Percentiles rank a stretch among this genome's conserved stretches.
These are phyloP conservation scores for Drosophila engyochracea DNA, from an alignment of 2,888 invertebrate species.

Conservation along the genomic window DNA sequence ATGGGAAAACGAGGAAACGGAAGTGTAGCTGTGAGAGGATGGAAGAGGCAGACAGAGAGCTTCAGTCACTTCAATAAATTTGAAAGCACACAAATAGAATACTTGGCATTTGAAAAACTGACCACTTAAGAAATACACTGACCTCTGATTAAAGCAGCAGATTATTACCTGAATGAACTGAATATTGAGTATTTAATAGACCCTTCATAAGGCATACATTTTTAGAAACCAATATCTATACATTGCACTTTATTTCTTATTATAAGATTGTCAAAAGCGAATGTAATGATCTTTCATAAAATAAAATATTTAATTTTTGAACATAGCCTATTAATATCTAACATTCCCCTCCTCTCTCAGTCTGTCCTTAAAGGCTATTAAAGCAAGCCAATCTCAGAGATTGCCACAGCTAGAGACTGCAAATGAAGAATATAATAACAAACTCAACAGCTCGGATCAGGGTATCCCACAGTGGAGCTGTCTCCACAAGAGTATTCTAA, in stretches of 20 bases:
- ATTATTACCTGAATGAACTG: not conserved
- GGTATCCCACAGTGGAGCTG: not conserved
- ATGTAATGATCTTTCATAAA: not conserved
- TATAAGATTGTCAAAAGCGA: not conserved
- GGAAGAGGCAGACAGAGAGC: not conserved
- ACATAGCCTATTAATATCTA: not conserved
- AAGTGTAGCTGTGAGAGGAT: not conserved
- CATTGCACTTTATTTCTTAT: not conserved
- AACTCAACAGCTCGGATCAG: not conserved
- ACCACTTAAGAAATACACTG: not conserved
- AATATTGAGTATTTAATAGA: not conserved
- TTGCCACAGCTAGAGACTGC: not conserved
- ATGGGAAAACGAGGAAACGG: not conserved
- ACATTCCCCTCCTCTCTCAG: not conserved
- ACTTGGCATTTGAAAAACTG: not conserved
- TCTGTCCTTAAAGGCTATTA: not conserved
- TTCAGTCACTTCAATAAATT: slow-evolving; percentile 6
- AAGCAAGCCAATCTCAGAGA: not conserved
- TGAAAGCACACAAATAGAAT: not conserved
- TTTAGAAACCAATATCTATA: not conserved
- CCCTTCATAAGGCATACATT: not conserved
- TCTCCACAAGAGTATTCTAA: not conserved
- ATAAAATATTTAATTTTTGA: not conserved
- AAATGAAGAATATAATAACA: not conserved
- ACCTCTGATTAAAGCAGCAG: not conserved